Evolutionary conservation across 2,797 vertebrate genomes (phyloP), one percentile per base, ranked within the genome.

Genomic region (Anomalospiza imberbis): DNA sequence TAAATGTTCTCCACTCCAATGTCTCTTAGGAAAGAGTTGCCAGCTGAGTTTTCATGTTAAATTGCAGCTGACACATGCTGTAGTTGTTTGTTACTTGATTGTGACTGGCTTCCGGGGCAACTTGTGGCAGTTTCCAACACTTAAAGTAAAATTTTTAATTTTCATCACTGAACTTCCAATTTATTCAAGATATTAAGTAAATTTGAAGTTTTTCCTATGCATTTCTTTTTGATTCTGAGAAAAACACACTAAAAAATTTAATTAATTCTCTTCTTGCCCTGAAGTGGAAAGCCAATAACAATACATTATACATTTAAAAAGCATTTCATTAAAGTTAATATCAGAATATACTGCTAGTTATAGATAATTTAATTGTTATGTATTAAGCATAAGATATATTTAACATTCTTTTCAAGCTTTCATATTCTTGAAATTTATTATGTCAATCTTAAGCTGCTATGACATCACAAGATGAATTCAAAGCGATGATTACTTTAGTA

Each of bases 391-490:
- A 94, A 97, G 88, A 77, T 94, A 95, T 87, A 93, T 93, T 88
- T 95, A 95, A 91, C 75, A 95, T 89, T 95, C 78, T 94, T 97
- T 89, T 89, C 20, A 32, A 78, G 85, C 34, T 96, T 96, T 97
- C 95, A 93, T 97, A 94, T 78, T 77, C 67, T 94, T 96, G 57
- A 96, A 95, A 97, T 98, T 97, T 97, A 97, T 97, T 96, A 93
- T 97, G 88, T 96, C 91, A 96, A 53, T 96, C 22, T 36, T 93
- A 91, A 94, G 84, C 79, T 89, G 87, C 94, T 96, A 96, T 98
- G 98, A 98, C 97, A 97, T 98, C 98, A 98, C 95, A 97, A 97
- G 97, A 98, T 96, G 94, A 97, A 98, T 98, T 97, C 95, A 96
- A 96, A 97, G 91, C 77, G 96, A 68, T 65, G 93, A 97, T 97